Conservation (phyloP, 2,113 vertebrate genomes). For the Lophochroa leadbeateri region DNA sequence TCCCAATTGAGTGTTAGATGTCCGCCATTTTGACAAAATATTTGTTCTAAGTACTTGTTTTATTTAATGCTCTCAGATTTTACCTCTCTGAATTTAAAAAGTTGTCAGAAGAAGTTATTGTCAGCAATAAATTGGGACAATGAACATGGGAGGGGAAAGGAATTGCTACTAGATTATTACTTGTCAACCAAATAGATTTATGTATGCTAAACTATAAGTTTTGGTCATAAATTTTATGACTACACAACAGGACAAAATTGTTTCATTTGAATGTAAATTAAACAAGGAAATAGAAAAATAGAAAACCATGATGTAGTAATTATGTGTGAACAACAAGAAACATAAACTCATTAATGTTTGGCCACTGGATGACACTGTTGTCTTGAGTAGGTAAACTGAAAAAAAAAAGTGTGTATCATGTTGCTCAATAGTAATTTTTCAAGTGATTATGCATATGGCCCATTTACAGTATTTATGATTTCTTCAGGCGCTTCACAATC, state of each 20-base stretch:
- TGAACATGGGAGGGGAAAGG: background rate
- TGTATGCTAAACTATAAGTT: background rate
- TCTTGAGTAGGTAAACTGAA: slow-evolving; percentile 1
- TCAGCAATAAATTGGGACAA: background rate
- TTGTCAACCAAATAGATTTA: background rate
- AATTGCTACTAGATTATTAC: background rate
- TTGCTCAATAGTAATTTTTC: background rate
- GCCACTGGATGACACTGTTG: slow-evolving; percentile 67
- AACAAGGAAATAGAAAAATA: background rate
- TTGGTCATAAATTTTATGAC: background rate
- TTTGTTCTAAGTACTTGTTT: background rate
- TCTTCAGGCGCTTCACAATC: background rate
- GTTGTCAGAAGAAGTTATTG: background rate
- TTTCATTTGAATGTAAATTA: background rate
- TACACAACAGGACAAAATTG: background rate
- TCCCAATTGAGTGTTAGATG: background rate
- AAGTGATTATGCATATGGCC: background rate
- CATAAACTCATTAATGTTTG: background rate
- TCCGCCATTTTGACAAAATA: background rate
- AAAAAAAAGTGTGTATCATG: background rate
- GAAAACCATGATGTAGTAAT: background rate
- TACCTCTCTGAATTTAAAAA: background rate
- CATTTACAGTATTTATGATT: background rate
- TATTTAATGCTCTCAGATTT: background rate
- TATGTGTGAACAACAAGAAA: background rate